phyloP scores from a whole-genome alignment of 2,113 vertebrate species.

The Apistogramma diplotaenia region DNA sequence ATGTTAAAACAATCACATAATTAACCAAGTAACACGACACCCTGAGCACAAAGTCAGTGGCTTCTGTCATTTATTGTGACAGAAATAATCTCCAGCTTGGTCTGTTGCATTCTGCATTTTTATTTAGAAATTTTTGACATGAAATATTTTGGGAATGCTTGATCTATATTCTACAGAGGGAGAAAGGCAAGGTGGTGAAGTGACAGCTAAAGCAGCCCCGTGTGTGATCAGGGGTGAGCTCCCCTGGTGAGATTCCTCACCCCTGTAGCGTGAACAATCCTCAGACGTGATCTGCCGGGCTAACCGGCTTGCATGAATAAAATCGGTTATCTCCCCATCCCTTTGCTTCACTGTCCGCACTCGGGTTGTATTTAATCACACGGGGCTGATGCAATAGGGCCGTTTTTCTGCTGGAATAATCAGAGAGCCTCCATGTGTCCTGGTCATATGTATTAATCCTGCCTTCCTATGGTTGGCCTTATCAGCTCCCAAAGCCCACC shows the following conservation, averaged over 20 bases:
- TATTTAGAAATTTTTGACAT: conserved; percentile 40
- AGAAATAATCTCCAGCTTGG: neutral
- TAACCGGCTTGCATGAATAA: conserved; percentile 80
- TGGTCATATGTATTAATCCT: conserved; percentile 83
- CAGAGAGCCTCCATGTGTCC: conserved; percentile 74
- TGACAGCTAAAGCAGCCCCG: conserved; percentile 64
- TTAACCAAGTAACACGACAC: neutral
- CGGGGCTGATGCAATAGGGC: conserved; percentile 66
- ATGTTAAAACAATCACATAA: neutral
- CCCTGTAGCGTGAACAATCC: conserved; percentile 78
- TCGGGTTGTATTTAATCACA: conserved; percentile 78
- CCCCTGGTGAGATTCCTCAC: conserved; percentile 68
- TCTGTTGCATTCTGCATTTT: neutral
- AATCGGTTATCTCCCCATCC: conserved; percentile 77
- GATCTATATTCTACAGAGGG: conserved; percentile 54
- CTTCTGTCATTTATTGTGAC: neutral
- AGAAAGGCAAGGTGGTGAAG: conserved; percentile 46
- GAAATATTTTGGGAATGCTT: conserved; percentile 58
- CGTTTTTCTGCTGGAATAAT: conserved; percentile 80
- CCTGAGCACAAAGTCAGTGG: neutral
- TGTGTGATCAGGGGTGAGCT: conserved; percentile 74
- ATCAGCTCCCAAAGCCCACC: conserved; percentile 80
- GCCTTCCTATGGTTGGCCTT: conserved; percentile 78
- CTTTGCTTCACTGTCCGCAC: conserved; percentile 68
- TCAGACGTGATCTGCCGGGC: conserved; percentile 71